Percentiles rank a stretch among this genome's conserved stretches.
Evolutionary conservation across 2,113 vertebrate species (phyloP).

Genomic region (Gymnocephalus cernua): DNA sequence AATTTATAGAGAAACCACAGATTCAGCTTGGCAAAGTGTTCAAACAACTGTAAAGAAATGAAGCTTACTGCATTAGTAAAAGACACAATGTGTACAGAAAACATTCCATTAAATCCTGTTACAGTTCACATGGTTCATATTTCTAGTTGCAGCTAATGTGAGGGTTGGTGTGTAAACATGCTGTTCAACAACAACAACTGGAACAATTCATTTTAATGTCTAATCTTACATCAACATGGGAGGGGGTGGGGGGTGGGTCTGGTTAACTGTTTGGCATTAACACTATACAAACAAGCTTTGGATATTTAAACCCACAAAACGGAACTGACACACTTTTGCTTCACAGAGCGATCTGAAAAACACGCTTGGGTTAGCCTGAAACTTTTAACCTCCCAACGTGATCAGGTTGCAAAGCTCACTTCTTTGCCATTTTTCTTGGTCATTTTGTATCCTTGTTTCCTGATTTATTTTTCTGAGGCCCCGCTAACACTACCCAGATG

Average conservation of each 20-base stretch:
- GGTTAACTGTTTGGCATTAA: not conserved
- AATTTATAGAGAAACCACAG: constrained; percentile 8
- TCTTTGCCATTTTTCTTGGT: constrained; percentile 43
- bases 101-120: not conserved
- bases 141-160: not conserved
- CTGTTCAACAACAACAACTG: too few species aligned
- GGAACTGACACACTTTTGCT: constrained; percentile 33
- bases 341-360: constrained; percentile 41
- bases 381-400: constrained; percentile 56
- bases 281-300: not conserved
- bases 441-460: constrained; percentile 58
- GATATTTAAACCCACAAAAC: constrained; percentile 27
- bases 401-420: constrained; percentile 56
- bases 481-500: constrained; percentile 73
- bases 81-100: not conserved
- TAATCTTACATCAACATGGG: too few species aligned
- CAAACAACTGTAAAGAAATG: not conserved
- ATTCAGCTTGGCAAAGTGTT: constrained; percentile 4
- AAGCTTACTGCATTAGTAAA: not conserved
- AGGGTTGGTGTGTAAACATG: too few species aligned
- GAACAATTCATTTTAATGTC: too few species aligned
- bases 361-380: constrained; percentile 23
- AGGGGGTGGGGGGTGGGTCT: too few species aligned
- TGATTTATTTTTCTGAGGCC: constrained; percentile 71
- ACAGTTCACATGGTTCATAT: not conserved